phyloP scores from a whole-genome alignment of 2,113 vertebrate genomes.

The Crotophaga sulcirostris region DNA sequence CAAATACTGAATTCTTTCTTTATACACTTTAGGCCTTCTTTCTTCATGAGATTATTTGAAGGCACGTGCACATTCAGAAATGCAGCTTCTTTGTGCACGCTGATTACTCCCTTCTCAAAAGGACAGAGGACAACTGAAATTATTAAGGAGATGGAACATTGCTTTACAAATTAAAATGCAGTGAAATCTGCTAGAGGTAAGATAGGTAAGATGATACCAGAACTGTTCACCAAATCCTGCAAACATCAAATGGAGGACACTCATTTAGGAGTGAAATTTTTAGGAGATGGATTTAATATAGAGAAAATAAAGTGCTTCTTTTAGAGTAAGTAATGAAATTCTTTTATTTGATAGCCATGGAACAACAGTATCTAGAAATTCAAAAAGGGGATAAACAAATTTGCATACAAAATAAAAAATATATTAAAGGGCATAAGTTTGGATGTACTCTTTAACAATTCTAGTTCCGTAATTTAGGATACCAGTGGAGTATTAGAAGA shows the following conservation, averaged over 20 bases:
- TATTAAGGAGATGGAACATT: not conserved
- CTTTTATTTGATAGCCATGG: not conserved
- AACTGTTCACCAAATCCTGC: not conserved
- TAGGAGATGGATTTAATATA: not conserved
- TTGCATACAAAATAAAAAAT: not conserved
- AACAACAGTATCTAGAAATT: not conserved
- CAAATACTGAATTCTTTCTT: not conserved
- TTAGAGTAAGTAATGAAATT: not conserved
- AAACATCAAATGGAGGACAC: not conserved
- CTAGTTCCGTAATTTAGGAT: not conserved
- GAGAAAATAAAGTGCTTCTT: not conserved
- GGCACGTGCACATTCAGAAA: not conserved
- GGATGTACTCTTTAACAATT: not conserved
- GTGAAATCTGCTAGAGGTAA: not conserved
- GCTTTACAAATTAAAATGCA: not conserved
- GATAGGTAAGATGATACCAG: not conserved
- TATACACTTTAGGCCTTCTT: not conserved
- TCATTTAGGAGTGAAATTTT: not conserved
- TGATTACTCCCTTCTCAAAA: not conserved
- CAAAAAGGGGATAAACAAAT: not conserved
- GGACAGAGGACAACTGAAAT: not conserved
- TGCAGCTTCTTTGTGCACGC: not conserved
- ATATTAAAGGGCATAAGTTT: not conserved
- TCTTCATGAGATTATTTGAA: not conserved
- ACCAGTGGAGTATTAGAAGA: not conserved